Percentiles rank a stretch among this genome's conserved stretches.
Evolutionary conservation across 2,113 vertebrate species (phyloP).

Genomic region (Rhinoderma darwinii): DNA sequence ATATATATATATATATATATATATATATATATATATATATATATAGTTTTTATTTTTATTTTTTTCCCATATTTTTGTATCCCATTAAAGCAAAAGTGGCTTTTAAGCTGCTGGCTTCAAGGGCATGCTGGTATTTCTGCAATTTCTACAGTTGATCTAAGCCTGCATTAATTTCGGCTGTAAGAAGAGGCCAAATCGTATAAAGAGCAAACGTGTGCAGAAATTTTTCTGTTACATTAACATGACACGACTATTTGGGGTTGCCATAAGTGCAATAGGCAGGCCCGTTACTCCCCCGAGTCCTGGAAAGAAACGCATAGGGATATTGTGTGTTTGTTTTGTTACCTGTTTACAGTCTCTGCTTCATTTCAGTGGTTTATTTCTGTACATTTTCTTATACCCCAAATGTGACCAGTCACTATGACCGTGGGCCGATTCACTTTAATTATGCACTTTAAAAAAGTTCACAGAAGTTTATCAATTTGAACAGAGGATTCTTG

Average conservation of each 20-base stretch:
- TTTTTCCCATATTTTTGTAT: slow-evolving; percentile 70
- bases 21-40: too few species aligned
- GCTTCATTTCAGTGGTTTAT: background rate
- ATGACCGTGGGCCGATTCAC: background rate
- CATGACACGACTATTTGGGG: slow-evolving; percentile 36
- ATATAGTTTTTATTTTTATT: too few species aligned
- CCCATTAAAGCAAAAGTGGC: background rate
- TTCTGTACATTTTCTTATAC: background rate
- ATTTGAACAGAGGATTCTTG: background rate
- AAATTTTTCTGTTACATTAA: background rate
- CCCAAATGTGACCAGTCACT: background rate
- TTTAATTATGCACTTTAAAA: slow-evolving; percentile 22
- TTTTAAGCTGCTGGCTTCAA: too few species aligned
- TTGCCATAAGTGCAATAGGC: slow-evolving; percentile 76
- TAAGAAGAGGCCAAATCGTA: background rate
- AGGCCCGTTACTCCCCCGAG: slow-evolving; percentile 65
- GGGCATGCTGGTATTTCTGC: background rate
- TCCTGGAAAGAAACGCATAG: slow-evolving; percentile 67
- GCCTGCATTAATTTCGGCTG: background rate
- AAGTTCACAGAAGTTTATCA: background rate
- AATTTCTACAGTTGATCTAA: background rate
- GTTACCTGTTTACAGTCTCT: slow-evolving; percentile 63
- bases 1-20: too few species aligned
- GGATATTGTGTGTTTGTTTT: slow-evolving; percentile 70
- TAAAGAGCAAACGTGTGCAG: background rate